phyloP scores from a whole-genome alignment of 2,888 invertebrate genomes.

The Cacoxenus indagator region DNA sequence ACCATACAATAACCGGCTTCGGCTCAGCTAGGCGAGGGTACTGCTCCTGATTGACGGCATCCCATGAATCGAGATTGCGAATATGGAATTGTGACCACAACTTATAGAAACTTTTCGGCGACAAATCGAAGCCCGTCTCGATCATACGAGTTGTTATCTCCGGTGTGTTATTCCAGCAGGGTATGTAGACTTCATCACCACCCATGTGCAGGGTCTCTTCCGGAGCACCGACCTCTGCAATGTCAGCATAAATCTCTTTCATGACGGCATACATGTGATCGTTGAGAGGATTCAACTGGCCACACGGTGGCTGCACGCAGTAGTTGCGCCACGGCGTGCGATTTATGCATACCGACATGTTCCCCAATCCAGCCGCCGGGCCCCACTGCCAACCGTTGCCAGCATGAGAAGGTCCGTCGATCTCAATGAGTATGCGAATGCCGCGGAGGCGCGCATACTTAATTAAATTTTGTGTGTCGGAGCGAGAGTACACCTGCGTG shows the following conservation, averaged over 20 bases:
- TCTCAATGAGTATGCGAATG: slow-evolving; percentile 87
- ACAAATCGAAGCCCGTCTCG: slow-evolving; percentile 74
- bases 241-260: slow-evolving; percentile 78
- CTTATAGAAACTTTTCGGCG: slow-evolving; percentile 75
- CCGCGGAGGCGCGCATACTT: slow-evolving; percentile 85
- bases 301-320: slow-evolving; percentile 88
- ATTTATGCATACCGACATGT: slow-evolving; percentile 78
- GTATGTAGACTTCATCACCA: slow-evolving; percentile 81
- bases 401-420: slow-evolving; percentile 91
- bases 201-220: slow-evolving; percentile 84
- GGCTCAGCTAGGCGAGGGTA: slow-evolving; percentile 67
- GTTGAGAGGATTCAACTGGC: slow-evolving; percentile 86
- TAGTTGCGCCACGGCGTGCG: slow-evolving; percentile 77
- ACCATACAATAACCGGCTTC: slow-evolving; percentile 79
- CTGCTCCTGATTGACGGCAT: slow-evolving; percentile 68
- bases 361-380: slow-evolving; percentile 73
- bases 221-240: slow-evolving; percentile 74
- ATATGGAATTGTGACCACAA: slow-evolving; percentile 84
- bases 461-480: slow-evolving; percentile 78
- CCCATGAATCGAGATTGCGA: slow-evolving; percentile 73
- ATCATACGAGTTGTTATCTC: slow-evolving; percentile 79
- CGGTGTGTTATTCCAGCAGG: slow-evolving; percentile 82
- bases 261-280: slow-evolving; percentile 78
- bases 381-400: slow-evolving; percentile 91
- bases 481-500: slow-evolving; percentile 77